phyloP scores from a whole-genome alignment of 1,140 invertebrate genomes.

The Acromyrmex heyeri region DNA sequence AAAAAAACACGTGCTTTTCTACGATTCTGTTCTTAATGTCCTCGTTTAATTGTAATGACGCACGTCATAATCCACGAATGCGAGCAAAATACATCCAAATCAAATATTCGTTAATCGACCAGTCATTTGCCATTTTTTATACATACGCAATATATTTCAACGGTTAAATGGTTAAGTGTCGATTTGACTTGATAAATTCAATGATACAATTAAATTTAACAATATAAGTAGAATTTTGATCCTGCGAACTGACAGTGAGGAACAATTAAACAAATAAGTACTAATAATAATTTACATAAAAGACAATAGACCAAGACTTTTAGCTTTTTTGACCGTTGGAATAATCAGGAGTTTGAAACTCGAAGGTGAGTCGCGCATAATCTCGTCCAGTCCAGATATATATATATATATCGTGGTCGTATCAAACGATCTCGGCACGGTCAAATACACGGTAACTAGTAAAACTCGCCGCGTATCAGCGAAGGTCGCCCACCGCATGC shows the following conservation, averaged over 20 bases:
- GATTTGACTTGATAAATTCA: no score
- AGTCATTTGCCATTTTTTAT: not conserved
- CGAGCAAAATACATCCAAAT: not conserved
- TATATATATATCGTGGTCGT: not conserved
- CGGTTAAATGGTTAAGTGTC: not conserved
- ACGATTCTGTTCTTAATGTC: not conserved
- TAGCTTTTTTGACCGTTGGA: not conserved
- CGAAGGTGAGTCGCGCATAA: not conserved
- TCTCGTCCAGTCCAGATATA: not conserved
- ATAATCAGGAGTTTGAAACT: not conserved
- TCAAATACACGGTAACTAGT: not conserved
- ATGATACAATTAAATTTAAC: no score
- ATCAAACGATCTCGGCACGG: not conserved
- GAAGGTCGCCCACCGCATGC: constrained; percentile 58
- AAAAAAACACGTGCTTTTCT: not conserved
- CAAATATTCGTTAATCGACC: not conserved
- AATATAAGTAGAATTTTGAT: no score
- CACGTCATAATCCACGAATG: not conserved
- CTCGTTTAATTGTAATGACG: not conserved
- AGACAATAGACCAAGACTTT: not conserved
- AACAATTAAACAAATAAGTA: not conserved
- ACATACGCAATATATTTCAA: not conserved
- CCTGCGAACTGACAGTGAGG: not conserved
- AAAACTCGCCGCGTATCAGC: constrained; percentile 24
- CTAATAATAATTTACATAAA: not conserved